phyloP scores from a whole-genome alignment of 2,797 vertebrate species.

The Meriones psammophilus region DNA sequence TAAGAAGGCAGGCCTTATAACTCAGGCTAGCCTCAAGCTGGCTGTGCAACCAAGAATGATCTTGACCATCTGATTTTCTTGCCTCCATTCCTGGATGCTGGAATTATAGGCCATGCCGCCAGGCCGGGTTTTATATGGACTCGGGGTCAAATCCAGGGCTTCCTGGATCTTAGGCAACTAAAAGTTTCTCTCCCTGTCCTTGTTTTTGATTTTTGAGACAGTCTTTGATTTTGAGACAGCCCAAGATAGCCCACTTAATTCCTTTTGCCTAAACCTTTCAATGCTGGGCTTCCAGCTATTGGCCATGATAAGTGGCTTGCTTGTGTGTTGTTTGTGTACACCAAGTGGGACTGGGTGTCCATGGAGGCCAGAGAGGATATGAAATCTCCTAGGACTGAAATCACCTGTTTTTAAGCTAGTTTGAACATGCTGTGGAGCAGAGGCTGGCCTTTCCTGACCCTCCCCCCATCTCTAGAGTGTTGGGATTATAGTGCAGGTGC shows the following conservation, averaged over 20 bases:
- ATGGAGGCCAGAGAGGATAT: neutral
- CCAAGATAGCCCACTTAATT: neutral
- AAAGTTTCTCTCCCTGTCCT: neutral
- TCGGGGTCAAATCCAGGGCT: neutral
- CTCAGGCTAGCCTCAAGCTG: neutral
- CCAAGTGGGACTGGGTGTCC: neutral
- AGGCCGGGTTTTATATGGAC: neutral
- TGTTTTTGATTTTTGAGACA: neutral
- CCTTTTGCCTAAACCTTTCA: neutral
- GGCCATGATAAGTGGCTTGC: neutral
- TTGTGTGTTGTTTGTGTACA: no score
- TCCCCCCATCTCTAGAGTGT: neutral
- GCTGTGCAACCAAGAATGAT: neutral
- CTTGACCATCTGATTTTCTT: no score
- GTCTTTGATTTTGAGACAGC: neutral
- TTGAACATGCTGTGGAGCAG: neutral
- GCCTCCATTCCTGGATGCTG: no score
- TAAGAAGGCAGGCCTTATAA: neutral
- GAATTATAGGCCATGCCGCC: neutral
- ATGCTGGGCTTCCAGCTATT: neutral
- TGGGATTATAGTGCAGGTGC: neutral
- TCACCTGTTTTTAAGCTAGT: neutral
- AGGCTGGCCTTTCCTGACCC: neutral
- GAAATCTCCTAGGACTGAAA: neutral
- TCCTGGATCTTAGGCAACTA: neutral